Evolutionary conservation across 1,140 invertebrate species (phyloP), one percentile per base, ranked within the genome.

Genomic region (Parapsyche elsis): DNA sequence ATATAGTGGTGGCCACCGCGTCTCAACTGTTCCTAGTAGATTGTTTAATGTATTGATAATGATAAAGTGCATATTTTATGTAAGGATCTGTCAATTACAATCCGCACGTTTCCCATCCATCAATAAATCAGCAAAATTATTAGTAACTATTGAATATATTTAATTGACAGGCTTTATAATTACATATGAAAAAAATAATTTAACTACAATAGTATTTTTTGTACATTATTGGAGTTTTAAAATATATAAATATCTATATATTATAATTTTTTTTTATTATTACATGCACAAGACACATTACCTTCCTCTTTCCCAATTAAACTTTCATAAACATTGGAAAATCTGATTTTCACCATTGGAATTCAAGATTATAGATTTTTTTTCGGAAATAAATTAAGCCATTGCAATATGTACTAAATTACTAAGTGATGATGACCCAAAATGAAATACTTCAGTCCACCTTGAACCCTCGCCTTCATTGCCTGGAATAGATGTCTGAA

Each of bases 161-260:
- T 79, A 76, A 80, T 83, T 79, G 79, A 83, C 83, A 83, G 83
- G 83, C 83, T 80, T 82, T 82, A 81, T 82, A 79, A 83, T 71
- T 83, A 83, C 81, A 83, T 78, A 76, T 80, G 81, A 83, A 87
- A 76, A n/a, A 86, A 86, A 87, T 88, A 87, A 88, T 88, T 88
- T 88, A 88, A 88, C 87, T 87, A 88, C 86, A 87, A 87, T 88
- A 85, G 88, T 88, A 88, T 88, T 88, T 88, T 88, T 88, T 88
- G 87, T 88, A 88, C 87, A 88, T 88, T 88, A 88, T 87, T 88
- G 87, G 87, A 88, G 86, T 88, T 88, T 88, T 88, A 85, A 88
- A 88, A 88, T 88, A 88, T 88, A 88, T 87, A 87, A 87, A 87
- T 87, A 87, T 87, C 78, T 83, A 83, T 83, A 76, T 59, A 61